Base-by-base conservation (phyloP, 2,797 vertebrate species). In the Poecilia wingei region DNA sequence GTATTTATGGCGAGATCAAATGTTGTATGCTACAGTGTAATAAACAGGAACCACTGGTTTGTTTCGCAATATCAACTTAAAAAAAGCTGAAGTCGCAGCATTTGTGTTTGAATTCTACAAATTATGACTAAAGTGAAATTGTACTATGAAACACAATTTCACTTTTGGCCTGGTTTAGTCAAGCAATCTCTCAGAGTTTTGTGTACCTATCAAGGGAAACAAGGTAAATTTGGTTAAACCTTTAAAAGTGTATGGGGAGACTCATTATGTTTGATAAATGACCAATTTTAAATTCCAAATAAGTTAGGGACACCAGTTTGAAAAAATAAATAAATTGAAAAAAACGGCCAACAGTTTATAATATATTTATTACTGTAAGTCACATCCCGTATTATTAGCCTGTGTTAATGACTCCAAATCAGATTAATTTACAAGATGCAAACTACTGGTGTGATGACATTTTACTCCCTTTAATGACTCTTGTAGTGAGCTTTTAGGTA, bases 401-500 rank as follows among this genome's bases (percentile, higher is more conserved):
- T 25, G 1, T 25, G n/a, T n/a, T 72, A 71, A 78, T 71, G 43
- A 78, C 46, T 75, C 53, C 36, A 66, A 53, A 74, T 53, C 39
- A 57, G 28, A 72, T 66, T 66, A 22, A 20, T 39, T 66, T 39
- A 36, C 61, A 8, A 36, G 16, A 66, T 3, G 33, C 61, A 43
- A 72, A 80, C 57, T 71, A n/a, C 25, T 47, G 70, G 51, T 75
- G 79, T 84, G 46, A 72, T 86, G 77, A 87, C 76, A 83, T 87
- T 83, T 77, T 79, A 43, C 46, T 81, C 36, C 74, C 7, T 74
- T 78, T 81, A 31, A 25, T 80, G 51, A 79, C 74, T 77, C 78
- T 70, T 0, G 1, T 74, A 76, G 71, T 77, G 64, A 83, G 87
- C 82, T 80, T 84, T 91, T 82, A 57, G 66, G 79, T 80, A 73